These are phyloP conservation scores for Hyperoplus immaculatus DNA, from an alignment of 2,797 vertebrate species.

Conservation along the genomic window DNA sequence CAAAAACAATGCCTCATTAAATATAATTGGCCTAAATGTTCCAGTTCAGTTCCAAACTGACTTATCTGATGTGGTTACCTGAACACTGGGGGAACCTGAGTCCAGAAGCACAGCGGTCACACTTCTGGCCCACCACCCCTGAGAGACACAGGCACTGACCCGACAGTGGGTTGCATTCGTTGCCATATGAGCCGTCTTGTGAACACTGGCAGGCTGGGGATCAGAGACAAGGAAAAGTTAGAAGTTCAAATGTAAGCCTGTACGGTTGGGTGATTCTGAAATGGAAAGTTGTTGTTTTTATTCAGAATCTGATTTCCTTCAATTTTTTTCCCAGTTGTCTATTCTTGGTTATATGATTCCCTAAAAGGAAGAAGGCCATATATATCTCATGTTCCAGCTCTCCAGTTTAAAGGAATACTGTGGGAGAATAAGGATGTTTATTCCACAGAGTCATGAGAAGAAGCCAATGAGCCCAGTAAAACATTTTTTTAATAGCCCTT, in stretches of 20 bases:
- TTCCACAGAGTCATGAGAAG: constrained; percentile 66
- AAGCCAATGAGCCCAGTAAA: constrained; percentile 37
- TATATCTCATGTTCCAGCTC: constrained; percentile 39
- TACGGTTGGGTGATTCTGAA: neutral
- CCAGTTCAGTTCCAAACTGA: neutral
- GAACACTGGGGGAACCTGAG: constrained; percentile 87
- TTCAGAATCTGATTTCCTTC: constrained; percentile 19
- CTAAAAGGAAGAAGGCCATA: constrained; percentile 45
- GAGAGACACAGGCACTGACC: constrained; percentile 89
- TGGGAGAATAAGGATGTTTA: constrained; percentile 58
- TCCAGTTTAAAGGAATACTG: constrained; percentile 37
- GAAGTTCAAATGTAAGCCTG: neutral
- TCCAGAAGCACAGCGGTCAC: constrained; percentile 87
- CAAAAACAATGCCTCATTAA: too few species aligned
- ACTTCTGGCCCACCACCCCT: constrained; percentile 84
- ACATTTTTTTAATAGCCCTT: constrained; percentile 34
- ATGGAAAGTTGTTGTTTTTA: constrained; percentile 11
- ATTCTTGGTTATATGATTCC: constrained; percentile 49
- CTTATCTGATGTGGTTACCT: constrained; percentile 75
- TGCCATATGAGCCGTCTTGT: constrained; percentile 81
- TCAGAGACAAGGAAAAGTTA: constrained; percentile 12
- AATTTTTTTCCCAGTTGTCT: constrained; percentile 39
- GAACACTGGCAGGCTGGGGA: constrained; percentile 89
- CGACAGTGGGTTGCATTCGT: constrained; percentile 77
- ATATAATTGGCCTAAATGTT: neutral